Evolutionary conservation across 2,113 vertebrate species (phyloP).

Genomic region (Carassius gibelio): DNA sequence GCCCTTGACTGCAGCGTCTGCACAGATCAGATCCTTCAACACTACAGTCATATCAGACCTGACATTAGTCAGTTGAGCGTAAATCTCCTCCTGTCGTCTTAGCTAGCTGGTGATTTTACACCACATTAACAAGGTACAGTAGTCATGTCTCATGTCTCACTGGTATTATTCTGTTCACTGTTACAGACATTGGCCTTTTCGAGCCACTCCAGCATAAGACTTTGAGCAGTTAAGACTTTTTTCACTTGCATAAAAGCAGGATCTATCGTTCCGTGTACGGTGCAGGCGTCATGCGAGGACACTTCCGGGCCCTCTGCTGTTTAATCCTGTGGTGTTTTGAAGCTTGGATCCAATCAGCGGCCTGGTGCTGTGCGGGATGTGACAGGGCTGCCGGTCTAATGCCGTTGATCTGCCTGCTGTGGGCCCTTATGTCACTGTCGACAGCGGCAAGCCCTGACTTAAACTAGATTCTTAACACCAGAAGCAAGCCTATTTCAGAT

Average conservation of each 20-base stretch:
- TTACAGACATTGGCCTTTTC: constrained; percentile 5
- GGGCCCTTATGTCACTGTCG: constrained; percentile 37
- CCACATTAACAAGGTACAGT: neutral
- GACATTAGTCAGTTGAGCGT: neutral
- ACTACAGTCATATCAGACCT: neutral
- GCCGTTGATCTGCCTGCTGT: constrained; percentile 44
- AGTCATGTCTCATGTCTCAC: neutral
- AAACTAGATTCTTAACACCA: constrained; percentile 23
- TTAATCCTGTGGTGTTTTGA: constrained; percentile 36
- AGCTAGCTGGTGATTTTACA: constrained; percentile 2
- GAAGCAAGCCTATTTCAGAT: constrained; percentile 10
- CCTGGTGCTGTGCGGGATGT: constrained; percentile 36
- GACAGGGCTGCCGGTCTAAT: constrained; percentile 28
- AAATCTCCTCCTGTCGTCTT: constrained; percentile 7
- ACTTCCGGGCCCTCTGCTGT: constrained; percentile 36
- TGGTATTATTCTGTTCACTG: neutral
- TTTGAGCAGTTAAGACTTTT: neutral
- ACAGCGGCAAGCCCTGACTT: constrained; percentile 2
- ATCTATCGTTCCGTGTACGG: neutral
- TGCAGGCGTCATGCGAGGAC: constrained; percentile 16
- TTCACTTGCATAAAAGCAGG: constrained; percentile 3
- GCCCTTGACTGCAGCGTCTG: neutral
- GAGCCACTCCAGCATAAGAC: neutral
- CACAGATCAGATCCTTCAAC: constrained; percentile 7
- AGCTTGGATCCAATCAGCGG: constrained; percentile 32